Evolutionary conservation across 2,113 vertebrate species (phyloP), one percentile per base, ranked within the genome.

Genomic region (Cephalopholis sonnerati): DNA sequence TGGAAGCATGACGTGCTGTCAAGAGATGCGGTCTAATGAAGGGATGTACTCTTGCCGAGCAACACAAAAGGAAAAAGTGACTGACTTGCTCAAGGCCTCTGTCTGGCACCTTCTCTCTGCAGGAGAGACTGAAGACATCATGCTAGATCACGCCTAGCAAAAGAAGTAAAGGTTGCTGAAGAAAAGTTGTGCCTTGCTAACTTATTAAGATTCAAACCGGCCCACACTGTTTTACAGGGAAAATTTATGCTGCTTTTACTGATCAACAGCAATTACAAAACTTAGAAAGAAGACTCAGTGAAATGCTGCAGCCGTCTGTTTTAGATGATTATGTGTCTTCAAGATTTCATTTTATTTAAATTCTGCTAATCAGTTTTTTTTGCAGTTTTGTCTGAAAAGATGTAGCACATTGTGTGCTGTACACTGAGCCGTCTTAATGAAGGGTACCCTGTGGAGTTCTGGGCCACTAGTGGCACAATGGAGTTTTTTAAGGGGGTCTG

Each of bases 21-120:
- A 92, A 48, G 75, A 82, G 86, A 73, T 81, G 78, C 84, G 68
- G 72, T 86, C 89, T 93, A 94, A 94, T 91, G 92, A 94, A 93
- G 87, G 84, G 73, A 90, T 87, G 79, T 77, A 67, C 77, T 89
- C 81, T 87, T 32, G 74, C 81, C 62, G 54, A 79, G 84, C 77
- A 83, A 78, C 89, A 90, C 88, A 89, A 90, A 89, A 69, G 61
- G 73, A 84, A 62, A 83, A 68, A 68, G 79, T 87, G 91, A 88
- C 54, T 88, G 87, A 91, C 88, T 87, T 20, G 82, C 74, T 88
- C 91, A 90, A 92, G 84, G 88, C 85, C 76, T 78, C 83, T 29
- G 87, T 89, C 92, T 92, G 85, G 90, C 91, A 91, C 76, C 73
- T 72, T 79, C 74, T 81, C 53, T 77, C 87, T 73, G 77, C 89